phyloP scores from a whole-genome alignment of 2,113 vertebrate genomes.

The Ceyx melanurus region DNA sequence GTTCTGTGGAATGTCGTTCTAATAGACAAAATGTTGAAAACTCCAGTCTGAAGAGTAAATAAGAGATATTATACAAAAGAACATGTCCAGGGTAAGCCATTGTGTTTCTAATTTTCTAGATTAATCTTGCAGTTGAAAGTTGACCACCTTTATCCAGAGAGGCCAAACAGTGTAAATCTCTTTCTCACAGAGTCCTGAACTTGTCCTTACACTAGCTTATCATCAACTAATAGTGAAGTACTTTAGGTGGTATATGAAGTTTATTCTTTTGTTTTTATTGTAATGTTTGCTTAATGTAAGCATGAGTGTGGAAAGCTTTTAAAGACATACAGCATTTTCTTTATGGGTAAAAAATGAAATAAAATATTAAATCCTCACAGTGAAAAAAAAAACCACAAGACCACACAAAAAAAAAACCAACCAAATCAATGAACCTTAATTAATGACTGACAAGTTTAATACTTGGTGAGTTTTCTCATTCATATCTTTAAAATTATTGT shows the following conservation, averaged over 20 bases:
- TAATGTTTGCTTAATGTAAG: not conserved
- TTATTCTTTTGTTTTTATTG: not conserved
- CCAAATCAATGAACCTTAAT: not conserved
- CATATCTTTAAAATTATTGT: not conserved
- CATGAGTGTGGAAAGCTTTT: not conserved
- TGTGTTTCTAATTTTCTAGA: not conserved
- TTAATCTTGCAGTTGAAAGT: not conserved
- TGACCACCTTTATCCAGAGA: not conserved
- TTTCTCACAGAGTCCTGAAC: not conserved
- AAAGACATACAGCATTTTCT: not conserved
- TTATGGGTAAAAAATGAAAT: not conserved
- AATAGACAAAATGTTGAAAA: not conserved
- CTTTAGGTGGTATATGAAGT: not conserved
- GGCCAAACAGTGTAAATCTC: not conserved
- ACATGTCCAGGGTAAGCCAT: not conserved
- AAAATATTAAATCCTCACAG: not conserved
- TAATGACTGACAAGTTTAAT: not conserved
- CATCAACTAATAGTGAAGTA: not conserved
- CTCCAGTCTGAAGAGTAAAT: not conserved
- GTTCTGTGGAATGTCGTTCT: not conserved
- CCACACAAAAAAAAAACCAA: not conserved
- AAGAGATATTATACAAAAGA: not conserved
- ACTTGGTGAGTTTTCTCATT: not conserved
- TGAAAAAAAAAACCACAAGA: not conserved
- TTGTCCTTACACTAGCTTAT: not conserved